These are phyloP conservation scores for Serripes groenlandicus DNA, from an alignment of 2,888 invertebrate genomes.

Conservation along the genomic window DNA sequence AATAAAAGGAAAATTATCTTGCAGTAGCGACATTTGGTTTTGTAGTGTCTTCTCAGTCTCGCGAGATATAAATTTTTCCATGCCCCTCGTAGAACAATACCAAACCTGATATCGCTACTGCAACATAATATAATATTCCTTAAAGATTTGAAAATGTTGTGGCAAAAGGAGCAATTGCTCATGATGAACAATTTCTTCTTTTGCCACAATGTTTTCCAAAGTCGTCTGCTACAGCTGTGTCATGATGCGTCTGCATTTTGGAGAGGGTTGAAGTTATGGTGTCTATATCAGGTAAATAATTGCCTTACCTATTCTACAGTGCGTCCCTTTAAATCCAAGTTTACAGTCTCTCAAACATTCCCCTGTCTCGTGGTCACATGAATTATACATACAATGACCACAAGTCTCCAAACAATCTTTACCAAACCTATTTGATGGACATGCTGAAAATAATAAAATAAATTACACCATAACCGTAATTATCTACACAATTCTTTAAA, in stretches of 20 bases:
- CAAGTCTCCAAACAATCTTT: constrained; percentile 73
- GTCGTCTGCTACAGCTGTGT: not conserved
- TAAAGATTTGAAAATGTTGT: not conserved
- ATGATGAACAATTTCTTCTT: not conserved
- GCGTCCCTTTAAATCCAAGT: constrained; percentile 72
- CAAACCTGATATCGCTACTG: too few relatives aligned
- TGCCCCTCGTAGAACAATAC: too few relatives aligned
- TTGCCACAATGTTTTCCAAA: not conserved
- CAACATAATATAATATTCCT: too few relatives aligned
- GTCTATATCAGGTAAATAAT: too few relatives aligned
- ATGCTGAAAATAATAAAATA: constrained; percentile 67
- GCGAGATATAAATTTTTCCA: too few relatives aligned
- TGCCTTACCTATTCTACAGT: constrained; percentile 69
- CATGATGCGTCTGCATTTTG: not conserved
- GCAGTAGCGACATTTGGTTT: too few relatives aligned
- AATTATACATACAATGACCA: constrained; percentile 73
- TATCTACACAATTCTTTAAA: too few relatives aligned
- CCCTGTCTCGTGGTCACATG: constrained; percentile 76
- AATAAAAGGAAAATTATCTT: too few relatives aligned
- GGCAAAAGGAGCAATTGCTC: not conserved
- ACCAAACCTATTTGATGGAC: constrained; percentile 72
- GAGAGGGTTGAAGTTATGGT: not conserved
- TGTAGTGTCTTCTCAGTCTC: too few relatives aligned
- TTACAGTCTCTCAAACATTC: constrained; percentile 74
- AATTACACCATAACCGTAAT: too few relatives aligned